Conservation (phyloP, 2,888 invertebrate species). For the Caenorhabditis sp. region DNA sequence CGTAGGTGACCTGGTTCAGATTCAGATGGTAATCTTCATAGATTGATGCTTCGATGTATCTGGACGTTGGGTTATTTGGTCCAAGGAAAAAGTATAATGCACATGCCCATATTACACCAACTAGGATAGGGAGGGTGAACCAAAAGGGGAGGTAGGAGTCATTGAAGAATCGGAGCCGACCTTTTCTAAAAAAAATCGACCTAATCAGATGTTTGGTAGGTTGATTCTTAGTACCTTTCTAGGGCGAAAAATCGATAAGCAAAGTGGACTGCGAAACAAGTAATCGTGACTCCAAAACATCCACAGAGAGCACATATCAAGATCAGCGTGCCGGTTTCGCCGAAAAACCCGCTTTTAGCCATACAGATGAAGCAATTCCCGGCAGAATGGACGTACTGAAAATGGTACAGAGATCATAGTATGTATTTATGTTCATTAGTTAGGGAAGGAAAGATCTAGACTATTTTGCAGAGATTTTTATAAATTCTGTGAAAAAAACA, state of each 20-base stretch:
- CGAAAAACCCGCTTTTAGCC: neutral
- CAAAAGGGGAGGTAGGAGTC: no score
- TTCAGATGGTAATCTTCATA: conserved; percentile 3
- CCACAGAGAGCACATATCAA: neutral
- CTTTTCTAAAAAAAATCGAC: neutral
- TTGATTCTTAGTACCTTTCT: neutral
- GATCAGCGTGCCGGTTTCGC: neutral
- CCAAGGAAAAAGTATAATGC: neutral
- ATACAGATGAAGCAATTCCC: neutral
- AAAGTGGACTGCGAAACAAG: neutral
- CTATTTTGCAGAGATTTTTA: no score
- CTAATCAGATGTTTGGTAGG: neutral
- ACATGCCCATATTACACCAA: neutral
- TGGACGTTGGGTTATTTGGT: neutral
- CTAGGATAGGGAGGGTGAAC: neutral
- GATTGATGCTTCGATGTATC: neutral
- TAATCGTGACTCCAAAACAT: neutral
- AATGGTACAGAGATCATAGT: neutral
- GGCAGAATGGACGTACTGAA: conserved; percentile 22
- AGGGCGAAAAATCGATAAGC: neutral
- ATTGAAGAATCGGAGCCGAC: no score
- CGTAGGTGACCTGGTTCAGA: conserved; percentile 6
- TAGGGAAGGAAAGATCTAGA: no score
- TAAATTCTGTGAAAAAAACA: no score
- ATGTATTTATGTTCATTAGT: no score